Evolutionary conservation across 1,140 invertebrate genomes (phyloP), one percentile per base, ranked within the genome.

Genomic region (Rhizoglyphus robini): DNA sequence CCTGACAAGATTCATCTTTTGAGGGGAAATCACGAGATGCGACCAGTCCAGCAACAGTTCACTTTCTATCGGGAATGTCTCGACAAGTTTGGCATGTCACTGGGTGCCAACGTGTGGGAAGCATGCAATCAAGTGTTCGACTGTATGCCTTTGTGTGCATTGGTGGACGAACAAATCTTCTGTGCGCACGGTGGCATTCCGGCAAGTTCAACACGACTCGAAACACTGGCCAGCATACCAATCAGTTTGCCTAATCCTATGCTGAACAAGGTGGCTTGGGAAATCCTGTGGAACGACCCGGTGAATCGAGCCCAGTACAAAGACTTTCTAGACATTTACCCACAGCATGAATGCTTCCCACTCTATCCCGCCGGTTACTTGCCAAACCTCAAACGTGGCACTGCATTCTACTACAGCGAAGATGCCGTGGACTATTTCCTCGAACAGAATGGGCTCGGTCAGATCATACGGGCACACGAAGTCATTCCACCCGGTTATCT

Each of bases 201-300:
- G n/a, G 83, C 83, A 13, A 81, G 83, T 8, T 31, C 62, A 27
- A 72, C 83, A 74, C 72, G 77, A 78, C 65, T 79, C 74, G 64
- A 75, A 77, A 61, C 72, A 70, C 66, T 81, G 74, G 78, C 80
- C 38, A 78, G 80, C 41, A 83, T 87, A 66, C 84, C 84, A 38
- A 83, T 83, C 1, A 15, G 25, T 20, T 3, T 46, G 27, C 11
- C 13, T 3, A 4, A 27, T 46, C 27, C n/a, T 2, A 29, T 51
- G 2, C 2, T 23, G 15, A 25, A 8, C 1, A 51, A 51, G 3
- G 2, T 86, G 27, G 83, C 85, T 1, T 87, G 85, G 85, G 84
- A 87, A 70, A 75, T 87, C 1, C 79, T 87, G 75, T 87, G 86
- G 85, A 87, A 84, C 75, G 86, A 87, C 76, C 86, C 86, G 15